Percentiles rank a stretch among this genome's conserved stretches.
Conservation (phyloP, 2,888 invertebrate genomes). For the Polydrusus tereticollis region DNA sequence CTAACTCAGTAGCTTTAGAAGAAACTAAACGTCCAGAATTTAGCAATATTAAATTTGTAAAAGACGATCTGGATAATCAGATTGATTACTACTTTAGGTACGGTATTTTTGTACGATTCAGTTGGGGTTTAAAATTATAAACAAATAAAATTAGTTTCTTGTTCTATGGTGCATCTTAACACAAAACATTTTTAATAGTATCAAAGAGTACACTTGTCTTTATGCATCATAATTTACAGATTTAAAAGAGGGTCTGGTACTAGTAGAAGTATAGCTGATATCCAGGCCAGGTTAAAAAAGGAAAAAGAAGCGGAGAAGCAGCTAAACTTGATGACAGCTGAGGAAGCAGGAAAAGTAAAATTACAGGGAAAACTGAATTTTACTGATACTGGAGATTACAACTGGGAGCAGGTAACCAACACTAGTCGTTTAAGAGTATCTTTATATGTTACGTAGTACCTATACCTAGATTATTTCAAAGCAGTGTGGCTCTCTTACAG, state of each 20-base stretch:
- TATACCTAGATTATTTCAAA: no score
- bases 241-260: conserved; percentile 37
- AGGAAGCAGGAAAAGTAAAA: conserved; percentile 58
- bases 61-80: conserved; percentile 52
- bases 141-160: no score
- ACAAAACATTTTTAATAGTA: background rate
- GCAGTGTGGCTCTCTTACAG: no score
- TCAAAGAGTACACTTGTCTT: no score
- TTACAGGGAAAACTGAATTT: conserved; percentile 55
- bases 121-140: no score
- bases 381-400: conserved; percentile 22
- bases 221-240: conserved; percentile 25
- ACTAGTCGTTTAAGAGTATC: background rate
- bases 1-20: conserved; percentile 37
- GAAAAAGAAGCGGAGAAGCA: conserved; percentile 55
- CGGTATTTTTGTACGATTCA: no score
- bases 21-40: conserved; percentile 54
- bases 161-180: no score
- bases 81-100: conserved; percentile 52
- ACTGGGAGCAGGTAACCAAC: conserved; percentile 40
- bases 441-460: no score
- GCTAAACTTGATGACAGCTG: conserved; percentile 58
- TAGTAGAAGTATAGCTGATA: conserved; percentile 54
- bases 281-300: conserved; percentile 53
- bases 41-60: conserved; percentile 55